Percentiles rank a stretch among this genome's conserved stretches.
Evolutionary conservation across 2,113 vertebrate genomes (phyloP).

Genomic region (Gadus chalcogrammus): DNA sequence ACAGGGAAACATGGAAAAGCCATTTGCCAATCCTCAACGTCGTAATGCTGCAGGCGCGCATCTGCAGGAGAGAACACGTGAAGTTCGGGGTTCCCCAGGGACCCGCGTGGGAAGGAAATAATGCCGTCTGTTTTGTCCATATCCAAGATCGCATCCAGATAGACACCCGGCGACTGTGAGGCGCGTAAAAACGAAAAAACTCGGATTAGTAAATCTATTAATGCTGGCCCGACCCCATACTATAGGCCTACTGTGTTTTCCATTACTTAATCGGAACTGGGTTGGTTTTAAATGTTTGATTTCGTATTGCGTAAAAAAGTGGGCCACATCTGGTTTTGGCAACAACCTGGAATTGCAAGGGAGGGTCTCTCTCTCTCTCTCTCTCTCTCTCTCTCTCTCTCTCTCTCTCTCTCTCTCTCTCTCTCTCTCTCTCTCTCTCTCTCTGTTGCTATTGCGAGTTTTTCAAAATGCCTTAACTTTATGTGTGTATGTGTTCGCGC

Average conservation of each 20-base stretch:
- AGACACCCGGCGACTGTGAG: conserved; percentile 42
- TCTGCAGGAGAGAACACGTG: conserved; percentile 16
- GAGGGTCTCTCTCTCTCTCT: conserved; percentile 43
- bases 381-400: neutral
- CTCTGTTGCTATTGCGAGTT: neutral
- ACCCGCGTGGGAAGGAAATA: conserved; percentile 52
- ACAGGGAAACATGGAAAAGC: too few species aligned
- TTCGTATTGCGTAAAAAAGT: conserved; percentile 17
- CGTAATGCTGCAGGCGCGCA: neutral
- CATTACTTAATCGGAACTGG: too few species aligned
- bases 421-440: neutral
- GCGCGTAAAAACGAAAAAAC: conserved; percentile 38
- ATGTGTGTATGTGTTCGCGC: too few species aligned
- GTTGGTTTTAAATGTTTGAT: conserved; percentile 15
- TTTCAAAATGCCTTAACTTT: too few species aligned
- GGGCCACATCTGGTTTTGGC: conserved; percentile 55
- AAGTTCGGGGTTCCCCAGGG: conserved; percentile 24
- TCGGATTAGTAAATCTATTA: conserved; percentile 28
- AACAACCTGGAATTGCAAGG: conserved; percentile 43
- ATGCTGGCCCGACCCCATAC: neutral
- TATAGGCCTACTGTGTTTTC: too few species aligned
- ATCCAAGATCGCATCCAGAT: conserved; percentile 44
- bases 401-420: neutral
- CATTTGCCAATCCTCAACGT: too few species aligned
- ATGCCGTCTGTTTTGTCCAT: conserved; percentile 59